Base-by-base conservation (phyloP, 2,888 invertebrate species). In the Parelbella ahira region DNA sequence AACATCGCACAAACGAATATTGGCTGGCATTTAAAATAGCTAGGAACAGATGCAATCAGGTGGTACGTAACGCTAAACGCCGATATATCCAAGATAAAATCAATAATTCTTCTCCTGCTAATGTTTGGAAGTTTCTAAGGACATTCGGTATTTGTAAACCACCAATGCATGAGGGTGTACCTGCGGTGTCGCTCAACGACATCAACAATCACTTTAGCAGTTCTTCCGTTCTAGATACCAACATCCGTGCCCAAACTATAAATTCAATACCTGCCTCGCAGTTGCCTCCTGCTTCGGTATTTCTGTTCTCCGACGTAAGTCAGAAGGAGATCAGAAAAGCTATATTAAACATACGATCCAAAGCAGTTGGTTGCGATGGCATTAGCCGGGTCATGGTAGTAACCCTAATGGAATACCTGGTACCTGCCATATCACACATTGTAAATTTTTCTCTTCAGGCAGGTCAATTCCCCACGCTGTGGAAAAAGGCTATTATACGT, bases 81-180 rank as follows among this genome's bases (percentile, higher is more conserved):
- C 15, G 18, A 19, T 19, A 30, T 9, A 8, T 19, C 5, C 18
- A 30, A 5, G 19, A 19, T 2, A 18, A 18, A 5, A 8, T 30
- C 1, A 30, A 1, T 4, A 19, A 19, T 11, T 4, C 5, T 19
- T 30, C 19, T 10, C 9, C 19, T 7, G n/a, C 19, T 4, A 6
- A 30, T 8, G n/a, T 30, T 3, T 30, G 30, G 30, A 20, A 30
- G n/a, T 30, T 30, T 9, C 19, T 30, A 10, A 20, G 13, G 4
- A 9, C 19, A 3, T 3, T 30, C 6, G 19, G 19, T 6, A 2
- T 19, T 19, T n/a, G 19, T 8, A 30, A 30, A 19, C 19, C 19
- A 8, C 18, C 6, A 2, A 9, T n/a, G n/a, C n/a, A n/a, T n/a
- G n/a, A n/a, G n/a, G n/a, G n/a, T n/a, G n/a, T n/a, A n/a, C n/a